Percentiles rank a stretch among this genome's conserved stretches.
phyloP scores from a whole-genome alignment of 2,888 invertebrate genomes.

The Hydropsyche betteni region DNA sequence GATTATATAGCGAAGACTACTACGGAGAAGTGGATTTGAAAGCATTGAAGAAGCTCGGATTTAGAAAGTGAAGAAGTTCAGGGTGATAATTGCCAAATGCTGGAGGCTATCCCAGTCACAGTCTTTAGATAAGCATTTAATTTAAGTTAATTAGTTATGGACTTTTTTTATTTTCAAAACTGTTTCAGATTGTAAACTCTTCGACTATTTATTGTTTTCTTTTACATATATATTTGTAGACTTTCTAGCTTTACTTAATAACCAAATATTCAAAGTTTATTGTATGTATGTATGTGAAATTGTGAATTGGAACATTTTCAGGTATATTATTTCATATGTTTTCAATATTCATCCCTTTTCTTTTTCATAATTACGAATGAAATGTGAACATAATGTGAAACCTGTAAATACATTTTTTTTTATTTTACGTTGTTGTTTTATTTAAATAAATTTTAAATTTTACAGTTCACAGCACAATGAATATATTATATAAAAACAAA shows the following conservation, averaged over 20 bases:
- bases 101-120: conserved; percentile 42
- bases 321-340: too few relatives aligned
- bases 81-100: conserved; percentile 37
- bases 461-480: too few relatives aligned
- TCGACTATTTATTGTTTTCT: not conserved
- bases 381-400: too few relatives aligned
- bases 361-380: too few relatives aligned
- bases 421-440: conserved; percentile 34
- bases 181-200: too few relatives aligned
- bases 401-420: too few relatives aligned
- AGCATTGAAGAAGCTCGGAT: conserved; percentile 84
- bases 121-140: conserved; percentile 35
- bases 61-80: conserved; percentile 54
- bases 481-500: conserved; percentile 48
- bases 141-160: conserved; percentile 16
- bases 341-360: too few relatives aligned
- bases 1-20: conserved; percentile 82
- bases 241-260: conserved; percentile 31
- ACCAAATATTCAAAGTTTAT: conserved; percentile 31
- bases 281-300: not conserved
- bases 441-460: conserved; percentile 1
- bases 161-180: too few relatives aligned
- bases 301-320: too few relatives aligned
- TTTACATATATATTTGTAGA: conserved; percentile 16
- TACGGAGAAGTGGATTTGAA: conserved; percentile 92